Evolutionary conservation across 1,140 invertebrate species (phyloP), one percentile per base, ranked within the genome.

Genomic region (Pseudoatta argentina): DNA sequence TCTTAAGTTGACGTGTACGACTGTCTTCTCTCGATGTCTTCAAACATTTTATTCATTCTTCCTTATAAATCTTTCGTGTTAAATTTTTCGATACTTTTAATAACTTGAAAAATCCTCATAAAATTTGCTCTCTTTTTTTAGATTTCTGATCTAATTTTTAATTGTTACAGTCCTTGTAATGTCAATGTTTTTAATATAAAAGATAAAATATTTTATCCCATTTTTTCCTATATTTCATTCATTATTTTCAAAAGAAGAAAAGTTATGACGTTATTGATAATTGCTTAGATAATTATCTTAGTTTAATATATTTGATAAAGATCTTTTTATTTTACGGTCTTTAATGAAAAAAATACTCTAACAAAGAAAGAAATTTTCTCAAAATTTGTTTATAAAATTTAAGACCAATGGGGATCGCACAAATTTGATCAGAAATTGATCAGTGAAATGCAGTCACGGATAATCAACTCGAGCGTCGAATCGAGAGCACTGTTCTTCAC

Each of bases 401-500:
- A 12, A 78, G 24, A 27, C 48, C 63, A 34, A 85, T 30, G 3
- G 18, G 44, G 12, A 64, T 44, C 30, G 14, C 12, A 21, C 44
- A 44, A n/a, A 27, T 44, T 44, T 44, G 8, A 44, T 44, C 8
- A 24, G 14, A 8, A 34, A 55, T 21, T 6, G 7, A 27, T 73
- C 12, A 18, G 0, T 53, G 30, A 59, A 30, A 48, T 10, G 34
- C 55, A n/a, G 30, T 51, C 18, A 30, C 30, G 64, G 77, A 92
- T 92, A 87, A 88, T 79, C 59, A 21, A 24, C 27, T n/a, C 73
- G 24, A 48, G 59, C 44, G 12, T n/a, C 24, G 53, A 67, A 44
- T 61, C 53, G 44, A 85, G 51, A 59, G n/a, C 51, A 27, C 59
- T 51, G 44, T 63, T 81, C 63, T 66, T 24, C 44, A 57, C 71